Evolutionary conservation across 1,140 invertebrate genomes (phyloP), one percentile per base, ranked within the genome.

Genomic region (Cotesia typhae): DNA sequence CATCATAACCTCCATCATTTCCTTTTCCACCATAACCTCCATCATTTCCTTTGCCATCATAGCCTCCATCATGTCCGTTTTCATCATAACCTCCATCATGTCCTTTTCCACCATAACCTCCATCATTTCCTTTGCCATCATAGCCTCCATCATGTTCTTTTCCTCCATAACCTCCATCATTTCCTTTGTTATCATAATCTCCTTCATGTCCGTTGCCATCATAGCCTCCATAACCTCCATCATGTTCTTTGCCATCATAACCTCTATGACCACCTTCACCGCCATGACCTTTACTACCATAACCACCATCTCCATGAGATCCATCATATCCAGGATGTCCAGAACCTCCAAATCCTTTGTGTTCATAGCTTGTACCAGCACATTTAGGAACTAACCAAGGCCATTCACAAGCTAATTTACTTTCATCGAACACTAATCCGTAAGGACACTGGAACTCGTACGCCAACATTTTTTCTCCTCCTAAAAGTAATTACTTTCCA

Each of bases 361-460:
- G 53, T 63, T 71, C 38, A 60, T 75, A 71, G 38, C 61, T 64
- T 4, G 72, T 77, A 12, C 73, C 87, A 55, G 88, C 89, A 79
- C 93, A 95, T 57, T 87, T 89, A 0, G 90, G 89, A 4, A 94
- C 93, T 53, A 93, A 80, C 93, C 93, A 95, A 0, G 93, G 92
- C 94, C 94, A 95, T 81, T 95, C 93, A 78, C 94, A 95, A 55
- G 91, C 85, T 1, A 93, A 84, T 36, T 89, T 89, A 12, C 88
- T 83, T 70, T 93, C 92, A 78, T 95, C 93, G 80, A 94, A 95
- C 2, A 92, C 93, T 14, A 95, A 87, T 2, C 93, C 92, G 77
- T 93, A 95, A 0, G 94, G 94, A 85, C 94, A 95, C 66, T 92
- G 89, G 84, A 95, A 95, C 84, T 95, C 93, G 79, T 94, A 95